These are phyloP conservation scores for Deilephila porcellus DNA, from an alignment of 2,888 invertebrate species.

Conservation along the genomic window DNA sequence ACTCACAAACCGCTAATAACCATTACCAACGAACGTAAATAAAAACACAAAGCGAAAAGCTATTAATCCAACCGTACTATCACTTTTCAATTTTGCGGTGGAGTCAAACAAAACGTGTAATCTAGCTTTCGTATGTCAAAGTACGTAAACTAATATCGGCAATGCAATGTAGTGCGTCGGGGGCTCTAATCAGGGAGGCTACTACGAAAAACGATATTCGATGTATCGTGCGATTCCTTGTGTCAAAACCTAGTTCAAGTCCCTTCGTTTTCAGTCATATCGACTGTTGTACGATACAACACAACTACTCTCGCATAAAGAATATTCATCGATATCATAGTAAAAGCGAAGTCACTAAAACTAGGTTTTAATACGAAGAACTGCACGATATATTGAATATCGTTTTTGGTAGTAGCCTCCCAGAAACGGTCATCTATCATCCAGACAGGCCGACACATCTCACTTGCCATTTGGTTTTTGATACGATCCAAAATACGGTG, in stretches of 20 bases:
- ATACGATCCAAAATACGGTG: constrained; percentile 32
- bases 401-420: no score
- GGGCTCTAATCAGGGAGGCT: neutral
- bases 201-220: no score
- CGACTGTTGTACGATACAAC: no score
- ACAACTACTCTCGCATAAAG: no score
- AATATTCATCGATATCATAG: no score
- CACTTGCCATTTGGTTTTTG: constrained; percentile 46
- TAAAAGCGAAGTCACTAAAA: no score
- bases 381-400: no score
- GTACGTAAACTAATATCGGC: constrained; percentile 21
- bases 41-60: neutral
- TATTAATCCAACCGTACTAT: neutral
- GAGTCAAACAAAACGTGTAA: constrained; percentile 15
- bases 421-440: constrained; percentile 26
- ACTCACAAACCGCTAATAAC: neutral
- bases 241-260: no score
- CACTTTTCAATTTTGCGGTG: constrained; percentile 13
- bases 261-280: no score
- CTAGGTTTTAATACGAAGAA: no score
- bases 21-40: neutral
- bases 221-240: no score
- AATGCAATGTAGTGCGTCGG: constrained; percentile 17
- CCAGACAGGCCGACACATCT: constrained; percentile 39
- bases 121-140: constrained; percentile 2